Conservation (phyloP, 2,797 vertebrate species). For the Lacerta viridis region DNA sequence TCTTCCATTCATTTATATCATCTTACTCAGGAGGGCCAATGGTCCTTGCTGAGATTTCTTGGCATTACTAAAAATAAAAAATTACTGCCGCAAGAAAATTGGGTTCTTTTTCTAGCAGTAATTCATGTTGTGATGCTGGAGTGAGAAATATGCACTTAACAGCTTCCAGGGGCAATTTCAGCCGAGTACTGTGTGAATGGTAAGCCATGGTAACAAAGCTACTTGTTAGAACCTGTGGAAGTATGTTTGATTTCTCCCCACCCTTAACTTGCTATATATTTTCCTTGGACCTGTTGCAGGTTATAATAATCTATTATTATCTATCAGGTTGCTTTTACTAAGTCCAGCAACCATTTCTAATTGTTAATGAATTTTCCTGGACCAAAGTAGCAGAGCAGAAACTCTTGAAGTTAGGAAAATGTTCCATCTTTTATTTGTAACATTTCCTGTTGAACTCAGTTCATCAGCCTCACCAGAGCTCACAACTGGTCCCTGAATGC, state of each 20-base stretch:
- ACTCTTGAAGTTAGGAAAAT: background rate
- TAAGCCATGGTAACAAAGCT: background rate
- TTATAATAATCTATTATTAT: no score
- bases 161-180: background rate
- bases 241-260: background rate
- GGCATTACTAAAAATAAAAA: background rate
- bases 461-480: background rate
- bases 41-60: slow-evolving; percentile 22
- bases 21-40: background rate
- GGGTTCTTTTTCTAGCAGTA: background rate
- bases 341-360: background rate
- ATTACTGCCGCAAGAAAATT: background rate
- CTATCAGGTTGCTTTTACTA: background rate
- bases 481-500: background rate
- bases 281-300: background rate
- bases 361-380: background rate
- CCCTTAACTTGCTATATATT: background rate
- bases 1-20: background rate
- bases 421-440: background rate
- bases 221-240: background rate
- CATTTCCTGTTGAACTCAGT: background rate
- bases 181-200: background rate
- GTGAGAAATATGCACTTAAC: background rate
- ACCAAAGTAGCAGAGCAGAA: background rate
- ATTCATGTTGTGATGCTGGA: background rate